Evolutionary conservation across 2,113 vertebrate genomes (phyloP), one percentile per base, ranked within the genome.

Genomic region (Hirundichthys speculiger): DNA sequence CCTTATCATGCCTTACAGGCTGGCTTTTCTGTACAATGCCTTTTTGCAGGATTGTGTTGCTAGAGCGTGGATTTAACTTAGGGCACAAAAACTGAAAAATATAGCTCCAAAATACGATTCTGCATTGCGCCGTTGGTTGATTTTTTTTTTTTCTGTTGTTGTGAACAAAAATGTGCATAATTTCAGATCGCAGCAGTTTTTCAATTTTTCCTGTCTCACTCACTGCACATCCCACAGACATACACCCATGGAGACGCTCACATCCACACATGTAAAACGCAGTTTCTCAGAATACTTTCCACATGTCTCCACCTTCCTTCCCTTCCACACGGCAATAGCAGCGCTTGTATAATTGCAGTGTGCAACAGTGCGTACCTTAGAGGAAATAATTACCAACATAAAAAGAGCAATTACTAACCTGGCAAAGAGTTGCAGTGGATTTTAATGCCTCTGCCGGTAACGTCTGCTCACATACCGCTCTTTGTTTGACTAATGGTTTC

Each of bases 371-470:
- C 70, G 75, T 90, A 92, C 91, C 93, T 93, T 89, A 84, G 90
- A 93, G 90, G 88, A 93, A 93, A 93, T 94, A 92, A 94, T 93
- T 93, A 92, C 88, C 85, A 88, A 81, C 90, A 92, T 91, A 93
- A 93, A 93, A 93, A 93, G 91, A 91, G 86, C 90, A 91, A 92
- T 93, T 94, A 93, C 91, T 91, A 93, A 92, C 89, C 91, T 93
- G 92, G 91, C 92, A 91, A 85, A 88, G 91, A 89, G 86, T 80
- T 86, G 83, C 87, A 79, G 82, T 70, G 81, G 87, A 88, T 89
- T 91, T 90, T 80, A 90, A 90, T 88, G 88, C 63, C 74, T 84
- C 84, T 91, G 90, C 85, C 80, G 77, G 80, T 73, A 82, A 85
- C 61, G 66, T 82, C 83, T 75, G 86, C 80, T 87, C 73, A 83